phyloP scores from a whole-genome alignment of 2,797 vertebrate species.

The Pachyuromys duprasi region DNA sequence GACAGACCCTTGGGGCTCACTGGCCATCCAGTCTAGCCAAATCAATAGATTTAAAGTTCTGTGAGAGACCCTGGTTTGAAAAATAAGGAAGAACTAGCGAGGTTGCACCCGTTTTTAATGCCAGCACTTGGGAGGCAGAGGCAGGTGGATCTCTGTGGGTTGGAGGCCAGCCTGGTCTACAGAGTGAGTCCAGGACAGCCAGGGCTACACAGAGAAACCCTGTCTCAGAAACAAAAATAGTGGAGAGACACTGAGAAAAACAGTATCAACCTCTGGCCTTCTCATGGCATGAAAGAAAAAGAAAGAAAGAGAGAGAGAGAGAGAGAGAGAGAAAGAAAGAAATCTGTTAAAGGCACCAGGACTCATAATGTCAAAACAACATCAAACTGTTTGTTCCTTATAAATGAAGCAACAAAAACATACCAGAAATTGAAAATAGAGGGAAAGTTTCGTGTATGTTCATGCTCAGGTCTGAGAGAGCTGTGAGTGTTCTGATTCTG shows the following conservation, averaged over 20 bases:
- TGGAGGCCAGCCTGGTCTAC: not conserved
- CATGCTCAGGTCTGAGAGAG: not conserved
- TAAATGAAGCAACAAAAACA: conserved; percentile 36
- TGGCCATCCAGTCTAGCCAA: not conserved
- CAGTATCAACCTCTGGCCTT: no score
- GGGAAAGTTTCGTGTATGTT: not conserved
- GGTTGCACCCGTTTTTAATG: no score
- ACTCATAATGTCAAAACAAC: not conserved
- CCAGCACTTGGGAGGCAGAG: not conserved
- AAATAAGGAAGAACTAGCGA: not conserved
- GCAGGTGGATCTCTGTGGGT: not conserved
- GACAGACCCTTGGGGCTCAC: not conserved
- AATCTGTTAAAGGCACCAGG: not conserved
- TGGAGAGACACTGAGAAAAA: not conserved
- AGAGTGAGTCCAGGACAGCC: not conserved
- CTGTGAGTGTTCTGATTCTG: not conserved
- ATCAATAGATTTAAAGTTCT: not conserved
- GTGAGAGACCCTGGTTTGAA: not conserved
- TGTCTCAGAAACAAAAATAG: not conserved
- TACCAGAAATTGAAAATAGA: not conserved
- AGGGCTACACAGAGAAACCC: not conserved
- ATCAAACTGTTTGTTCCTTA: not conserved
- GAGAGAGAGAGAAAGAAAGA: fast-evolving
- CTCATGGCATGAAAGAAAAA: not conserved
- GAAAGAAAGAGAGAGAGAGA: fast-evolving